Percentiles rank a stretch among this genome's conserved stretches.
Evolutionary conservation across 2,888 invertebrate genomes (phyloP).

Genomic region (Mycalesis mineus): DNA sequence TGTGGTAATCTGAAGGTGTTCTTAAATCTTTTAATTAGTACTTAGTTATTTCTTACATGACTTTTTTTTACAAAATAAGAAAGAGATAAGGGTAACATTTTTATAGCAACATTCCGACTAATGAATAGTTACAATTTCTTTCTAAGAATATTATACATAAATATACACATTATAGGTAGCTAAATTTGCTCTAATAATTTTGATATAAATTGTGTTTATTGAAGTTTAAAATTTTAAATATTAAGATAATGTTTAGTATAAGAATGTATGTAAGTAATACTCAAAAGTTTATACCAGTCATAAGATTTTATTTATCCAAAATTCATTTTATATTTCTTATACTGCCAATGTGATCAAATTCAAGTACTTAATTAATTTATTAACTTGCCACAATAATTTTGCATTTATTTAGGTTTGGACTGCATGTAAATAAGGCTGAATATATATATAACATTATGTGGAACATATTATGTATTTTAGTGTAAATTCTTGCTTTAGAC

Average conservation of each 20-base stretch:
- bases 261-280: constrained; percentile 25
- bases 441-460: constrained; percentile 31
- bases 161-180: constrained; percentile 59
- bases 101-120: constrained; percentile 11
- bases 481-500: constrained; percentile 46
- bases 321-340: constrained; percentile 27
- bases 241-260: constrained; percentile 26
- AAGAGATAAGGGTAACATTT: neutral
- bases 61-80: neutral
- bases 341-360: constrained; percentile 50
- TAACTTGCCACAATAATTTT: constrained; percentile 47
- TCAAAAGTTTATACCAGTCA: constrained; percentile 27
- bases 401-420: constrained; percentile 42
- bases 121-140: constrained; percentile 20
- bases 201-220: constrained; percentile 48
- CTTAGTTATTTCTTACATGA: neutral
- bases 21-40: neutral
- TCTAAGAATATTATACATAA: constrained; percentile 38
- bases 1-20: neutral
- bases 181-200: constrained; percentile 59
- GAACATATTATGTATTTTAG: constrained; percentile 39
- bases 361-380: constrained; percentile 59
- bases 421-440: constrained; percentile 65
- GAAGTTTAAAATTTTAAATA: constrained; percentile 31
- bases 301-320: constrained; percentile 27